Conservation (phyloP, 1,140 invertebrate genomes). For the Lamellibrachia luymesi region DNA sequence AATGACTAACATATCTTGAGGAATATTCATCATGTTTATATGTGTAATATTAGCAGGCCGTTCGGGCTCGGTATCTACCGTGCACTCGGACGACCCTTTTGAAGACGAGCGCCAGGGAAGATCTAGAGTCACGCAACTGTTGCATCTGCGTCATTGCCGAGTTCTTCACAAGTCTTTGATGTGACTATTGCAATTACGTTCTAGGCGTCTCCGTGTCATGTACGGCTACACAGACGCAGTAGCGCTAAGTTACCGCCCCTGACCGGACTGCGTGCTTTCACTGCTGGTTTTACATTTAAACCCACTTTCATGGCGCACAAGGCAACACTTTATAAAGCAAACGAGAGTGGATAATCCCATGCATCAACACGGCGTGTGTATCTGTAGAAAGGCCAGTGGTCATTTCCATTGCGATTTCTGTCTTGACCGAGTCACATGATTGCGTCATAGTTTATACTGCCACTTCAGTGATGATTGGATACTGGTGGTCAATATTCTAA, state of each 20-base stretch:
- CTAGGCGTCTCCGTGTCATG: background rate
- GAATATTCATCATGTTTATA: background rate
- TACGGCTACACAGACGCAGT: background rate
- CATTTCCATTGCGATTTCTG: background rate
- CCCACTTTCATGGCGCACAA: background rate
- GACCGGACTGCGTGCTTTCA: background rate
- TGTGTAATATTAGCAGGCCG: background rate
- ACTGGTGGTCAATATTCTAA: too few relatives aligned
- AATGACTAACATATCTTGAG: background rate
- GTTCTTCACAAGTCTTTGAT: background rate
- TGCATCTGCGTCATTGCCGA: background rate
- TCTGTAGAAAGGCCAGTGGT: background rate
- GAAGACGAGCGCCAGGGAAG: background rate
- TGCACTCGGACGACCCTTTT: background rate
- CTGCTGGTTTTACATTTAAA: background rate
- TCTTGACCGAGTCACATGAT: background rate
- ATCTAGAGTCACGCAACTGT: background rate
- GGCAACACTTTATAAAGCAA: background rate
- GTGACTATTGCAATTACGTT: background rate
- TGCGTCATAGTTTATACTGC: background rate
- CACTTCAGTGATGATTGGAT: background rate
- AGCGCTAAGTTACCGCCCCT: background rate
- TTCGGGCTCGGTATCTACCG: background rate
- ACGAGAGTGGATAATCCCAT: background rate
- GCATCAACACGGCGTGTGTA: background rate